phyloP scores from a whole-genome alignment of 2,888 invertebrate genomes.

The Clunio marinus region DNA sequence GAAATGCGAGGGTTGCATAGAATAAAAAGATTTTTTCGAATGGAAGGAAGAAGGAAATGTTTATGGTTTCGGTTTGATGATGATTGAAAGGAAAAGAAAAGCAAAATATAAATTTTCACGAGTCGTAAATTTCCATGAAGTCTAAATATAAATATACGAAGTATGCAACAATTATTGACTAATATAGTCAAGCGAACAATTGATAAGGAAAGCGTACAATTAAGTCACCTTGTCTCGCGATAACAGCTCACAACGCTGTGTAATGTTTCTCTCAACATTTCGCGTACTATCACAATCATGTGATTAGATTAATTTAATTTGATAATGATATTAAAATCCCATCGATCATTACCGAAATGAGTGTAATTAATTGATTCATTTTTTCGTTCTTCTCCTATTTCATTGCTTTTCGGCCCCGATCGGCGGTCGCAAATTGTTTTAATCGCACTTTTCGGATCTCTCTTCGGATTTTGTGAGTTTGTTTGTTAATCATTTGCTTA shows the following conservation, averaged over 20 bases:
- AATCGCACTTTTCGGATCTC: slow-evolving; percentile 34
- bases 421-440: slow-evolving; percentile 21
- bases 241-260: background rate
- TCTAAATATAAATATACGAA: background rate
- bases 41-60: slow-evolving; percentile 36
- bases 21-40: background rate
- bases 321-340: slow-evolving; percentile 38
- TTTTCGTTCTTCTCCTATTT: slow-evolving; percentile 1
- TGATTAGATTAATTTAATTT: slow-evolving; percentile 39
- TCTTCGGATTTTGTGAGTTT: background rate
- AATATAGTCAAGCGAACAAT: slow-evolving; percentile 1
- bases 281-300: slow-evolving; percentile 15
- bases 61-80: slow-evolving; percentile 19
- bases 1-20: slow-evolving; percentile 20
- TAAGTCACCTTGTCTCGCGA: slow-evolving; percentile 21
- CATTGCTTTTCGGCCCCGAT: background rate
- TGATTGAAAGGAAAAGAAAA: background rate
- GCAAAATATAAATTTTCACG: slow-evolving; percentile 6
- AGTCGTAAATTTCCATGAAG: slow-evolving; percentile 16
- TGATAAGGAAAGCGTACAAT: background rate
- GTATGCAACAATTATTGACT: slow-evolving; percentile 31
- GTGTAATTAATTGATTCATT: slow-evolving; percentile 38
- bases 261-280: background rate
- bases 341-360: slow-evolving; percentile 36
- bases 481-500: background rate